Conservation (phyloP, 2,113 vertebrate species). For the Apteryx owenii region DNA sequence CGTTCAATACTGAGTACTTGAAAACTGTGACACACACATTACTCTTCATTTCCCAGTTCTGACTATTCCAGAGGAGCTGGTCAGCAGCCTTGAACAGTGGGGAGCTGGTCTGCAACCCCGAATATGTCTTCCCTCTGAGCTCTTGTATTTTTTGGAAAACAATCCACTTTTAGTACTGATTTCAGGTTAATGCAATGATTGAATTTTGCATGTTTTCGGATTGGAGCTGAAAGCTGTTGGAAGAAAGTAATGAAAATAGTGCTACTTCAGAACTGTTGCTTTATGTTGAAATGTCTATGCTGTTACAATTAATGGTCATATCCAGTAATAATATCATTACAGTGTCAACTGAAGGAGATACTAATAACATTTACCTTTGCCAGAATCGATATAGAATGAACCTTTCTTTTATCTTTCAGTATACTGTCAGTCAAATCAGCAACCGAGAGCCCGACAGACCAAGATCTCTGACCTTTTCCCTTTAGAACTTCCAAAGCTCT, state of each 20-base stretch:
- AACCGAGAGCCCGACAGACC: conserved; percentile 92
- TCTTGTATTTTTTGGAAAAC: neutral
- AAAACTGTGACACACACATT: neutral
- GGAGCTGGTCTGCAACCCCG: neutral
- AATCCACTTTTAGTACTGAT: neutral
- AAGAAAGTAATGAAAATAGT: neutral
- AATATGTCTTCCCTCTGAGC: neutral
- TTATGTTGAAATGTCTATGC: neutral
- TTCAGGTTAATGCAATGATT: neutral
- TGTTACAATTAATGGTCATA: neutral
- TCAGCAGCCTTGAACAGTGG: neutral
- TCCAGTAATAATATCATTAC: neutral
- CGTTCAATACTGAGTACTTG: neutral
- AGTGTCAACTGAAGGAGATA: neutral
- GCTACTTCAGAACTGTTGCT: neutral
- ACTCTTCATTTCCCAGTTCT: neutral
- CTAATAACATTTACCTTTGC: conserved; percentile 84
- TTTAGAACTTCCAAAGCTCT: conserved; percentile 91
- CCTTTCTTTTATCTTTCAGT: conserved; percentile 85
- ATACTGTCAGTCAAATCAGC: conserved; percentile 92
- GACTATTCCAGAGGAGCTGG: neutral
- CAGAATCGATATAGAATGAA: conserved; percentile 90
- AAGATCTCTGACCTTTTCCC: conserved; percentile 90
- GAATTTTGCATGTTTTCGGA: neutral
- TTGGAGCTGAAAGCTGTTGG: neutral